Evolutionary conservation across 2,797 vertebrate species (phyloP).

Genomic region (Glossophaga mutica): DNA sequence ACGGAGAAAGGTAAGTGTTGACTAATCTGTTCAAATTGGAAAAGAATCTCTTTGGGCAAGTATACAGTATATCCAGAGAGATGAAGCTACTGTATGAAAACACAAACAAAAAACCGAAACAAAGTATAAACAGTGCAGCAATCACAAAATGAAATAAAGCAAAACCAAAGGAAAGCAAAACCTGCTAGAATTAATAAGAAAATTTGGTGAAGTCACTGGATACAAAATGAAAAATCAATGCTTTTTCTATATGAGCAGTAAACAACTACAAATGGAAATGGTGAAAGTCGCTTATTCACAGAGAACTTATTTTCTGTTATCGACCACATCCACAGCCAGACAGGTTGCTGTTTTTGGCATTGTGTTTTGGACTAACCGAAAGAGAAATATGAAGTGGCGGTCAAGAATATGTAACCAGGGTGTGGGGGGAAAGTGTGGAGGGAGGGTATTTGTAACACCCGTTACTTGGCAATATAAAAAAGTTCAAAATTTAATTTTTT

Average conservation of each 20-base stretch:
- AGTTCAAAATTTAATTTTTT: not conserved
- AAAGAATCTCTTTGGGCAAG: not conserved
- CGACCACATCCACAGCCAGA: not conserved
- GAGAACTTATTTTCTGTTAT: not conserved
- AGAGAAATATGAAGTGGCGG: not conserved
- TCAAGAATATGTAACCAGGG: not conserved
- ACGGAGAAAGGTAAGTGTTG: not conserved
- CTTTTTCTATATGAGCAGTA: not conserved
- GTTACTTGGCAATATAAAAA: not conserved
- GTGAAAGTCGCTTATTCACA: not conserved
- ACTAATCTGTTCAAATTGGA: not conserved
- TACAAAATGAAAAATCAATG: not conserved
- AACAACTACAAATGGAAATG: not conserved
- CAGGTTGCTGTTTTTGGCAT: not conserved
- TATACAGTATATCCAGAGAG: not conserved
- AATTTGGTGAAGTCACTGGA: not conserved
- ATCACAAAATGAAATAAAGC: not conserved
- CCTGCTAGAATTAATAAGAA: not conserved
- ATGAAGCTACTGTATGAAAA: not conserved
- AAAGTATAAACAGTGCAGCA: not conserved
- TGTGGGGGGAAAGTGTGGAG: rapidly evolving
- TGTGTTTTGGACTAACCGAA: not conserved
- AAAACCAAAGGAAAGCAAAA: not conserved
- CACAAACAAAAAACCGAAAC: not conserved
- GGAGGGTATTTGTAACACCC: not conserved